These are phyloP conservation scores for Noctilio leporinus DNA, from an alignment of 2,113 vertebrate genomes.

Conservation along the genomic window DNA sequence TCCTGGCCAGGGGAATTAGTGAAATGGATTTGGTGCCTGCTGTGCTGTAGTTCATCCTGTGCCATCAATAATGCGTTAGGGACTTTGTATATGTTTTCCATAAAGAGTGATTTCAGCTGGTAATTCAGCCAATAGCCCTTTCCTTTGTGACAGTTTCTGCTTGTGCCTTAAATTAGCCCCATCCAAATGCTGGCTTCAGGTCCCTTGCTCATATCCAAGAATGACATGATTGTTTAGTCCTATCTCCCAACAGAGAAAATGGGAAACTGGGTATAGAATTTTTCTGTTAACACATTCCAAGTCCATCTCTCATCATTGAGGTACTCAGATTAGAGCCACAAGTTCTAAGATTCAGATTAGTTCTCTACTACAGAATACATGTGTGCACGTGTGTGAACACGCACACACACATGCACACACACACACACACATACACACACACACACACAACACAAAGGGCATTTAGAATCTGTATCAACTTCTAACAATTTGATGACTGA, in stretches of 20 bases:
- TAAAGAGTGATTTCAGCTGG: constrained; percentile 15
- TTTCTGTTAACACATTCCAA: neutral
- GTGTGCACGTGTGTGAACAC: too few relatives aligned
- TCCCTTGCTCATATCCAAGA: neutral
- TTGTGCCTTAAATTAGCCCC: constrained; percentile 11
- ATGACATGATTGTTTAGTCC: neutral
- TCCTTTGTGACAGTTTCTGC: neutral
- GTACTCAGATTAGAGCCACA: neutral
- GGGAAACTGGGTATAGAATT: neutral
- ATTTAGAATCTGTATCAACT: neutral
- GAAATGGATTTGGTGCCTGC: constrained; percentile 30
- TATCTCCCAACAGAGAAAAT: neutral
- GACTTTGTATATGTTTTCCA: constrained; percentile 38
- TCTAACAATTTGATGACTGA: neutral
- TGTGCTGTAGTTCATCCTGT: neutral
- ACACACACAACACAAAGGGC: neutral
- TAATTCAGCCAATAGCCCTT: neutral
- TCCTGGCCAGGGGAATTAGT: constrained; percentile 41
- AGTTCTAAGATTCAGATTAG: neutral
- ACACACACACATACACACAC: neutral
- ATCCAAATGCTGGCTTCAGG: neutral
- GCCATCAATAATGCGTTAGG: constrained; percentile 22
- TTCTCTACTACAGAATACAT: neutral
- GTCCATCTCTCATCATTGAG: neutral
- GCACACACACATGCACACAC: neutral